Evolutionary conservation across 2,888 invertebrate species (phyloP).

Genomic region (Lithosia quadra): DNA sequence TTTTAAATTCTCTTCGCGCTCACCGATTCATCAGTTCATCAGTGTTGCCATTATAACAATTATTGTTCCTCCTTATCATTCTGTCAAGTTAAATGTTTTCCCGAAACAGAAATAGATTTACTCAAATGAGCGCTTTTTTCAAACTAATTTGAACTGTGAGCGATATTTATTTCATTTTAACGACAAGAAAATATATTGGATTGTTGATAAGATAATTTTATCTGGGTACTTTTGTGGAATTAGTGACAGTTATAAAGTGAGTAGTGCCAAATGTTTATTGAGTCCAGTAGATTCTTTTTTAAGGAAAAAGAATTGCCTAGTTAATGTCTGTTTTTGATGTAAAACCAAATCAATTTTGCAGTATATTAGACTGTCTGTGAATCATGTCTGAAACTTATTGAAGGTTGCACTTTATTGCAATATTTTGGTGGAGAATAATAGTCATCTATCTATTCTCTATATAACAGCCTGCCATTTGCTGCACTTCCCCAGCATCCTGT

Average conservation of each 20-base stretch:
- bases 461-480: too few relatives aligned
- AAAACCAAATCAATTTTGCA: background rate
- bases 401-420: too few relatives aligned
- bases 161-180: constrained; percentile 49
- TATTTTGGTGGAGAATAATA: too few relatives aligned
- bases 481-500: background rate
- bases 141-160: constrained; percentile 50
- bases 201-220: constrained; percentile 22
- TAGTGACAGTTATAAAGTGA: background rate
- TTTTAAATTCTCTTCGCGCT: constrained; percentile 56
- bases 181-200: constrained; percentile 29
- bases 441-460: too few relatives aligned
- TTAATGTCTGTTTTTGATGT: background rate
- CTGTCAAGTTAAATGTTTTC: constrained; percentile 66
- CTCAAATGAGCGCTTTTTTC: constrained; percentile 57
- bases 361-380: background rate
- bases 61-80: constrained; percentile 75
- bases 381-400: background rate
- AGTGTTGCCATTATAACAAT: constrained; percentile 83
- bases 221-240: constrained; percentile 20
- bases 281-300: background rate
- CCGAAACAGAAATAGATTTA: constrained; percentile 53
- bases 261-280: background rate
- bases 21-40: constrained; percentile 70
- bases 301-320: background rate